phyloP scores from a whole-genome alignment of 2,113 vertebrate genomes.

The Zosterops lateralis region DNA sequence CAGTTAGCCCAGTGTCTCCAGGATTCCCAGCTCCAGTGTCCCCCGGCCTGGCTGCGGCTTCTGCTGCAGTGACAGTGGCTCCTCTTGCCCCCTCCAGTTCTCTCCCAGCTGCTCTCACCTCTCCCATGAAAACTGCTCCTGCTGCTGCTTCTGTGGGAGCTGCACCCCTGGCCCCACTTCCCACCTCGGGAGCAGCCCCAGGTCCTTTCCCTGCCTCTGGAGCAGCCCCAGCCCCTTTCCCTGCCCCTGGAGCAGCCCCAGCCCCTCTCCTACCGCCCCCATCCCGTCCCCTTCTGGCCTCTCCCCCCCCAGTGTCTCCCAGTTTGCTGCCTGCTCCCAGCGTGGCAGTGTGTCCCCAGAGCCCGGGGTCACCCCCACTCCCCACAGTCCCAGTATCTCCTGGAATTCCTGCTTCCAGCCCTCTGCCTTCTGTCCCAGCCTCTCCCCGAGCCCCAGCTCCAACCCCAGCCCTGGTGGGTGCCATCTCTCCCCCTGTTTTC shows the following conservation, averaged over 20 bases:
- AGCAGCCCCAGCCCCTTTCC: not conserved
- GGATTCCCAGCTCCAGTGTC: not conserved
- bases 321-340: not conserved
- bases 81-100: not conserved
- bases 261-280: not conserved
- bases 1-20: not conserved
- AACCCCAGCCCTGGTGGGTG: rapidly evolving
- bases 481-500: not conserved
- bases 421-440: not conserved
- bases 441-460: not conserved
- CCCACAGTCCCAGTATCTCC: not conserved
- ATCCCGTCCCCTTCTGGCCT: not conserved
- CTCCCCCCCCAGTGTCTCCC: not conserved
- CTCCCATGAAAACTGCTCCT: constrained; percentile 43
- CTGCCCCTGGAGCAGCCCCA: not conserved
- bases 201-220: not conserved
- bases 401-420: not conserved
- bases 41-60: not conserved
- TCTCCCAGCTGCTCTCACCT: constrained; percentile 31
- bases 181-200: no score
- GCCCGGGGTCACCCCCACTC: not conserved
- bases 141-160: not conserved
- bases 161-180: not conserved
- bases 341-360: not conserved
- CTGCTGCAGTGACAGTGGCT: not conserved